Conservation (phyloP, 2,888 invertebrate species). For the Pyralis farinalis region DNA sequence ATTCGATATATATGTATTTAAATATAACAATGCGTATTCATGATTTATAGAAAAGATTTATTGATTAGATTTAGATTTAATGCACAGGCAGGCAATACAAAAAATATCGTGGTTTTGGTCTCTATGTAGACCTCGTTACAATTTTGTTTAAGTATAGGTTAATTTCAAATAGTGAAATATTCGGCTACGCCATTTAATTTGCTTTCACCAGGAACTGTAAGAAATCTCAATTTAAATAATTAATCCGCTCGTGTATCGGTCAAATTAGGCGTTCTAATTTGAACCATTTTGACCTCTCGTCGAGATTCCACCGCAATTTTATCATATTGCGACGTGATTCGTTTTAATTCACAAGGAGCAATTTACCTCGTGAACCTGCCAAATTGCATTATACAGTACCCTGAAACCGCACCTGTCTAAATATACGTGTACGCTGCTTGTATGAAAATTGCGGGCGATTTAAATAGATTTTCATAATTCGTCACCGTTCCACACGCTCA, state of each 20-base stretch:
- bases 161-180: neutral
- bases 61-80: too few species aligned
- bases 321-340: constrained; percentile 61
- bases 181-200: constrained; percentile 6
- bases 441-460: constrained; percentile 30
- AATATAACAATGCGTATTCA: too few species aligned
- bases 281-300: constrained; percentile 46
- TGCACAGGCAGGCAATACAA: too few species aligned
- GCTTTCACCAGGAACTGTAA: constrained; percentile 10
- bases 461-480: constrained; percentile 46
- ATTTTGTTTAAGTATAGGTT: too few species aligned
- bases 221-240: constrained; percentile 24
- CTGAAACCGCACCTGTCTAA: constrained; percentile 30
- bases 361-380: constrained; percentile 47
- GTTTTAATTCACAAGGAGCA: constrained; percentile 60
- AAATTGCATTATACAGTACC: constrained; percentile 50
- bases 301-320: constrained; percentile 58
- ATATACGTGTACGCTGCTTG: constrained; percentile 20
- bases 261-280: constrained; percentile 41
- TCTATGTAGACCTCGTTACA: too few species aligned
- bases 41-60: too few species aligned
- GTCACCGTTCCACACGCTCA: constrained; percentile 14
- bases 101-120: too few species aligned
- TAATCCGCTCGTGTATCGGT: constrained; percentile 22
- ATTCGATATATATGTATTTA: too few species aligned